Evolutionary conservation across 2,113 vertebrate genomes (phyloP).

Genomic region (Columba janthina): DNA sequence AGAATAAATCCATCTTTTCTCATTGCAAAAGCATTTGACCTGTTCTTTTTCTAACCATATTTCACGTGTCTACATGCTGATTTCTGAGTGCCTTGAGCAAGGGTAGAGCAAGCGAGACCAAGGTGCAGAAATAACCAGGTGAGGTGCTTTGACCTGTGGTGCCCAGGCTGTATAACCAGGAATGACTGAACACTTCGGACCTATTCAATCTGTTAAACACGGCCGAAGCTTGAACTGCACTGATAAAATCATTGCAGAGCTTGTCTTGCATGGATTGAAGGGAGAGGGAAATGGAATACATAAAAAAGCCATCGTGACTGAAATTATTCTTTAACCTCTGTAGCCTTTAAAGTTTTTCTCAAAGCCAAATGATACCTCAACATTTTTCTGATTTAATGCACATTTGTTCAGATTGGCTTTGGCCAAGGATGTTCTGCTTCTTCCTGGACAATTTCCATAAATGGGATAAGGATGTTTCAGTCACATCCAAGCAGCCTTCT

Average conservation of each 20-base stretch:
- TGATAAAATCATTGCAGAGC: neutral
- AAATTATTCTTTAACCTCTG: conserved; percentile 4
- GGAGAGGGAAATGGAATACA: neutral
- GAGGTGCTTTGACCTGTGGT: neutral
- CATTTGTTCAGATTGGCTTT: neutral
- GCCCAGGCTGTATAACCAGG: neutral
- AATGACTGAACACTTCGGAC: neutral
- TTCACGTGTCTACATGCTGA: fast-evolving
- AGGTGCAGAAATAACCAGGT: neutral
- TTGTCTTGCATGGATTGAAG: neutral
- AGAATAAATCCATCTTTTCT: neutral
- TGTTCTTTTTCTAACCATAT: neutral
- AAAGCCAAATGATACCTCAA: neutral
- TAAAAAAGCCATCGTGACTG: neutral
- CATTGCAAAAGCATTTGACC: neutral
- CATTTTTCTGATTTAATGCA: neutral
- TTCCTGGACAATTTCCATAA: neutral
- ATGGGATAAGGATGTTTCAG: neutral
- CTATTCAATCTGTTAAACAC: neutral
- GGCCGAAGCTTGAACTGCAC: neutral
- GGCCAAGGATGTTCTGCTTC: neutral
- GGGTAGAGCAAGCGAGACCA: neutral
- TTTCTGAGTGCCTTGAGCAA: neutral
- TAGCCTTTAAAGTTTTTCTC: neutral
- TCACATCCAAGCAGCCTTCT: neutral